phyloP scores from a whole-genome alignment of 2,113 vertebrate species.

The Pelecanoides urinatrix region DNA sequence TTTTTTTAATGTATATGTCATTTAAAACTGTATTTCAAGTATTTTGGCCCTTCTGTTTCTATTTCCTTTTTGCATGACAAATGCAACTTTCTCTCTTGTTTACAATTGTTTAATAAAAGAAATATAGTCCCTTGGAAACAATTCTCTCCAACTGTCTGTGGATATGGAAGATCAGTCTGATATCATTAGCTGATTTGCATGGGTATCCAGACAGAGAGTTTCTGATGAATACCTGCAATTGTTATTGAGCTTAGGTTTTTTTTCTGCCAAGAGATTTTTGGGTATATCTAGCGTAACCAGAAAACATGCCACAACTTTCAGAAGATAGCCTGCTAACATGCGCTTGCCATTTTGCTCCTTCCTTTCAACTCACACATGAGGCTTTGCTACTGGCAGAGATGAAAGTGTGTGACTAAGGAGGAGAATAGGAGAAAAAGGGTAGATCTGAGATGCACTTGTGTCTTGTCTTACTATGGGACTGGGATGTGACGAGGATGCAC shows the following conservation, averaged over 20 bases:
- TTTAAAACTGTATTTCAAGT: neutral
- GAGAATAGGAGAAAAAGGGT: neutral
- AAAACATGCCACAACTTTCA: neutral
- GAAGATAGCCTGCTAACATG: no score
- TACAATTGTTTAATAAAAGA: neutral
- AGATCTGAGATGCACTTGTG: neutral
- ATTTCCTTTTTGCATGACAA: neutral
- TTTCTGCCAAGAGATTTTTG: neutral
- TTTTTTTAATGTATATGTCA: neutral
- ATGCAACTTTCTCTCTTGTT: neutral
- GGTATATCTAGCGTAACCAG: neutral
- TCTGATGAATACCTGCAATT: neutral
- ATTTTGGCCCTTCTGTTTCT: neutral
- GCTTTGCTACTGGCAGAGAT: neutral
- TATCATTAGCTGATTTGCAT: neutral
- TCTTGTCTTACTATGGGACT: neutral
- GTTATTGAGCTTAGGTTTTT: neutral
- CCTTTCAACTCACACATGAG: neutral
- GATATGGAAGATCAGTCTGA: neutral
- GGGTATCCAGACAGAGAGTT: neutral
- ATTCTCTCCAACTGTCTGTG: neutral
- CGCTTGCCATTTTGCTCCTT: neutral
- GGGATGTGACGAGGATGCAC: neutral
- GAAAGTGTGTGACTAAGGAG: neutral
- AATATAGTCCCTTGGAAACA: neutral